Conservation (phyloP, 1,140 invertebrate species). For the Pteromalus puparum region DNA sequence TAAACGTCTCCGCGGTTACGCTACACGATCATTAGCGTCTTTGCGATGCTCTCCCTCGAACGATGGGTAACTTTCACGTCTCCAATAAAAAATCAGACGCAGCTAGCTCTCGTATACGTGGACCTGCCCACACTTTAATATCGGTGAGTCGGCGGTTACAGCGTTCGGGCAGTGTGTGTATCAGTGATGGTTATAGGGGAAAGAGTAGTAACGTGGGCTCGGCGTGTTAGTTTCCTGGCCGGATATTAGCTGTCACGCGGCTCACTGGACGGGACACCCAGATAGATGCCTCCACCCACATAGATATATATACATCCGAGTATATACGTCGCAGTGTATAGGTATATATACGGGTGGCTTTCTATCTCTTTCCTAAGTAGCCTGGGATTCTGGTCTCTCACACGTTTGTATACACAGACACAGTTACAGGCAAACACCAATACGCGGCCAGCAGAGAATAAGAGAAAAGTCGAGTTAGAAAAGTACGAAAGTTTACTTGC, state of each 20-base stretch:
- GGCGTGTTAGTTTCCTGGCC: slow-evolving; percentile 73
- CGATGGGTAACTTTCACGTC: background rate
- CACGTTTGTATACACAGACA: background rate
- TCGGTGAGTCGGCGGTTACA: background rate
- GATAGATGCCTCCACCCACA: slow-evolving; percentile 27
- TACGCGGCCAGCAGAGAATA: no score
- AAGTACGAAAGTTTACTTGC: slow-evolving; percentile 6
- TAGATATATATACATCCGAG: background rate
- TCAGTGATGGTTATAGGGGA: slow-evolving; percentile 48
- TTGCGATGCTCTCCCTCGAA: background rate
- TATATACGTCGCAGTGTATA: background rate
- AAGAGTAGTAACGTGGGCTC: slow-evolving; percentile 39
- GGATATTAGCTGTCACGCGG: slow-evolving; percentile 76
- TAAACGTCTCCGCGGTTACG: background rate
- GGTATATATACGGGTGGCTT: background rate
- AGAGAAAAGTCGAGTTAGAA: slow-evolving; percentile 25
- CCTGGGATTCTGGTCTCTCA: background rate
- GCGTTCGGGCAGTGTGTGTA: background rate
- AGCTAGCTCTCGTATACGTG: background rate
- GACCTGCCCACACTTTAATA: slow-evolving; percentile 29
- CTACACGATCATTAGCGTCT: slow-evolving; percentile 1
- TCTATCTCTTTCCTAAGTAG: background rate
- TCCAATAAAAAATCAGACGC: slow-evolving; percentile 28
- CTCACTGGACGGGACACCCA: slow-evolving; percentile 71
- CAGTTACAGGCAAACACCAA: background rate